Percentiles rank a stretch among this genome's conserved stretches.
phyloP scores from a whole-genome alignment of 1,140 invertebrate genomes.

The Aphaenogaster rudis region DNA sequence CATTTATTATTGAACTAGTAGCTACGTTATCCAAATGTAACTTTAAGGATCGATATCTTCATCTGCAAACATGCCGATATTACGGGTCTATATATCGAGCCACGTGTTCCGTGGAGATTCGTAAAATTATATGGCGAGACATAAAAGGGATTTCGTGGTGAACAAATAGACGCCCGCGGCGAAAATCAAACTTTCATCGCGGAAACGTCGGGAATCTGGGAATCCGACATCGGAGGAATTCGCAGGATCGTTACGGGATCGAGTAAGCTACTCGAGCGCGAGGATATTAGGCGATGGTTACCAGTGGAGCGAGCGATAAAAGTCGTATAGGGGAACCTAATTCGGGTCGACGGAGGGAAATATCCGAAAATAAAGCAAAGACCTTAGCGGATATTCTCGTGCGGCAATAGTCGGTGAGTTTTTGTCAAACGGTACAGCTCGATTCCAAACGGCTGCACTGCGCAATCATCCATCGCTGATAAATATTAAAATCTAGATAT shows the following conservation, averaged over 20 bases:
- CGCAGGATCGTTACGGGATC: conserved; percentile 64
- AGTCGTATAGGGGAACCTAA: conserved; percentile 71
- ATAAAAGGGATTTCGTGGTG: conserved; percentile 30
- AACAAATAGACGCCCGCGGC: conserved; percentile 43
- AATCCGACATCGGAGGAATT: conserved; percentile 67
- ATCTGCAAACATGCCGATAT: neutral
- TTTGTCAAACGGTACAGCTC: conserved; percentile 40
- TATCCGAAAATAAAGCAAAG: conserved; percentile 67
- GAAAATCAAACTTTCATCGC: conserved; percentile 73
- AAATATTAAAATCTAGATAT: neutral
- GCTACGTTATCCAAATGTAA: neutral
- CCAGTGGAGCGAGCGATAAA: conserved; percentile 69
- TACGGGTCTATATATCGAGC: conserved; percentile 16
- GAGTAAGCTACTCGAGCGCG: conserved; percentile 55
- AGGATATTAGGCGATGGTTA: conserved; percentile 70
- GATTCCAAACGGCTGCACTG: conserved; percentile 46
- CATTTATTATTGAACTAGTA: neutral
- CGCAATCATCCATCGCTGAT: conserved; percentile 8
- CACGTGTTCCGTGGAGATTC: conserved; percentile 9
- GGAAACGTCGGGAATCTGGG: conserved; percentile 63
- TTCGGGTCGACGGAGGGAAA: conserved; percentile 49
- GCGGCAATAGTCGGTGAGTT: neutral
- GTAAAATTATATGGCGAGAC: conserved; percentile 59
- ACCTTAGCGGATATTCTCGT: conserved; percentile 48
- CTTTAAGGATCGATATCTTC: neutral